Percentiles rank a stretch among this genome's conserved stretches.
These are phyloP conservation scores for Pammene aurita DNA, from an alignment of 2,888 invertebrate species.

Conservation along the genomic window DNA sequence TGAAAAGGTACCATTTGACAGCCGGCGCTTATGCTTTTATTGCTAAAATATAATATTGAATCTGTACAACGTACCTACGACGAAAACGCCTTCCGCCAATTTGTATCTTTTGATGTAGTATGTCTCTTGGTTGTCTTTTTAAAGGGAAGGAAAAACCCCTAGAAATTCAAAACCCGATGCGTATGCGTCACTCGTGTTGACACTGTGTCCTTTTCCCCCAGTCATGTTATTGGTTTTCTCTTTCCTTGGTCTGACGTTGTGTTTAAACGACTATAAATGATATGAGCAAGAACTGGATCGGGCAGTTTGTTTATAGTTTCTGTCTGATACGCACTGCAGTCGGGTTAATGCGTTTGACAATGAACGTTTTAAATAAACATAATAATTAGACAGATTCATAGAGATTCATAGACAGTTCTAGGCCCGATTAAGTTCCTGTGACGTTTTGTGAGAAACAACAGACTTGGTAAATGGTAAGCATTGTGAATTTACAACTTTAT, in stretches of 20 bases:
- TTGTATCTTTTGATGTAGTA: neutral
- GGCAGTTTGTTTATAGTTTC: constrained; percentile 18
- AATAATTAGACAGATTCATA: too few relatives aligned
- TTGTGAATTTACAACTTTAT: neutral
- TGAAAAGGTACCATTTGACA: too few relatives aligned
- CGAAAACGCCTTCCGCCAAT: too few relatives aligned
- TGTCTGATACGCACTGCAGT: constrained; percentile 7
- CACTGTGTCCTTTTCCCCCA: constrained; percentile 11
- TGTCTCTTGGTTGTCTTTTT: neutral
- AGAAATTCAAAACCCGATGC: constrained; percentile 12
- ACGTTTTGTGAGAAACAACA: neutral
- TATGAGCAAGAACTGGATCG: neutral
- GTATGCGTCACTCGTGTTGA: constrained; percentile 13
- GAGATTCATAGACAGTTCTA: neutral
- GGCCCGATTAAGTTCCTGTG: neutral
- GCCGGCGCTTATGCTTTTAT: too few relatives aligned
- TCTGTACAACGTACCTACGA: too few relatives aligned
- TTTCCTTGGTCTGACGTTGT: neutral
- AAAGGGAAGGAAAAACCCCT: constrained; percentile 7
- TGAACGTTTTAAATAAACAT: neutral
- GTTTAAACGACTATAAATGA: constrained; percentile 23
- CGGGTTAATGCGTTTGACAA: neutral
- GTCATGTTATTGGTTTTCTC: constrained; percentile 8
- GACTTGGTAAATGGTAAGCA: neutral
- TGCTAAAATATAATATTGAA: too few relatives aligned